Evolutionary conservation across 2,113 vertebrate species (phyloP), one percentile per base, ranked within the genome.

Genomic region (Poeciliopsis retropinna): DNA sequence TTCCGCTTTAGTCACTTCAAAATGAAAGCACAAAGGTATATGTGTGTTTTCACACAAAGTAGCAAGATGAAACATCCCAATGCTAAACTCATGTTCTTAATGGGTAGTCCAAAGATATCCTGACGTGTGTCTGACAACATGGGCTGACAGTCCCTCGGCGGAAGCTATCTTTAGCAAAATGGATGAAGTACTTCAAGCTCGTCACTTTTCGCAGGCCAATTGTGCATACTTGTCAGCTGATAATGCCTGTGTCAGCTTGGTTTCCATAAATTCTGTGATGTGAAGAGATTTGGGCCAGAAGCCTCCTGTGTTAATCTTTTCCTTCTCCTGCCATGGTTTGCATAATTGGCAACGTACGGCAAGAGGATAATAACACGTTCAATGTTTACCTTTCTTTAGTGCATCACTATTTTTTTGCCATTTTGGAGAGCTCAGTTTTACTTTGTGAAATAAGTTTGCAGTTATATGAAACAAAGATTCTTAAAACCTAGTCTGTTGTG

Each of bases 231-330:
- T 57, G 51, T 57, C 51, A n/a, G 8, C 51, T 57, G 51, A 57
- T 57, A 57, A 57, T 57, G 51, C 51, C 51, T n/a, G 51, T 57
- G 51, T 57, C 51, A 57, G n/a, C 51, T 57, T 57, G 51, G 51
- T 57, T 57, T 57, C 51, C 51, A 57, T 57, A 57, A n/a, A 57
- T 57, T 57, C 51, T 57, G 22, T 57, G 51, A 57, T 57, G 51
- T n/a, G 51, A 57, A 7, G 25, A 57, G 51, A 25, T 57, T 57
- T n/a, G 19, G 19, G 51, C 51, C 51, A 57, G 1, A 57, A 57
- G 17, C 51, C 51, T 57, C 22, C 51, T 57, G 51, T 57, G 22
- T 57, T 25, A 57, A 57, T 57, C 22, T n/a, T 57, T 57, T 57
- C 9, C 51, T n/a, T 57, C 25, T 10, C 8, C 22, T n/a, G 25